These are phyloP conservation scores for Lochmaea crataegi DNA, from an alignment of 2,888 invertebrate genomes.

Conservation along the genomic window DNA sequence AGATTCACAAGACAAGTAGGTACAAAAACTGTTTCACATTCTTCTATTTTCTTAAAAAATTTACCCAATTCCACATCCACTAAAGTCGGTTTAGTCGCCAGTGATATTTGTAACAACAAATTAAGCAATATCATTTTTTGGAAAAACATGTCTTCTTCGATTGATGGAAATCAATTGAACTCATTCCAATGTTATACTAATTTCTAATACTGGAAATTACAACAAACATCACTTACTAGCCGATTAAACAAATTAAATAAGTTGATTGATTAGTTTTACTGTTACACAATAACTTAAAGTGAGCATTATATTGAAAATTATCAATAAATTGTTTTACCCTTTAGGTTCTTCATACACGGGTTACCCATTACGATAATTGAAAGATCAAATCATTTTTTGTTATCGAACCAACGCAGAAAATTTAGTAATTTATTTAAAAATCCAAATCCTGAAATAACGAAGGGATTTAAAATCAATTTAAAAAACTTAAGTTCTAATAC, in stretches of 20 bases:
- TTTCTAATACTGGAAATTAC: not conserved
- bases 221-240: not conserved
- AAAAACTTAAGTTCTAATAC: no score
- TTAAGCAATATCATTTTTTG: not conserved
- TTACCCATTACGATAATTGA: no score
- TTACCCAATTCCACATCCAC: conserved; percentile 1
- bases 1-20: conserved; percentile 7
- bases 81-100: not conserved
- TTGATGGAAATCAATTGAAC: not conserved
- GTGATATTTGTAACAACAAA: not conserved
- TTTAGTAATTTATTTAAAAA: no score
- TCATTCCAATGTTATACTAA: not conserved
- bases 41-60: conserved; percentile 11
- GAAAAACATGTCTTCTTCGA: not conserved
- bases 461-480: no score
- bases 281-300: not conserved
- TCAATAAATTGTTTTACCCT: not conserved
- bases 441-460: no score
- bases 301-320: not conserved
- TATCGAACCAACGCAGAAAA: no score
- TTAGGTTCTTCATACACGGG: not conserved
- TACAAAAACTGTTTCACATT: not conserved
- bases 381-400: no score
- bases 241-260: not conserved
- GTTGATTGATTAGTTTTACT: not conserved